These are phyloP conservation scores for Distichodus sexfasciatus DNA, from an alignment of 2,797 vertebrate genomes.

Conservation along the genomic window DNA sequence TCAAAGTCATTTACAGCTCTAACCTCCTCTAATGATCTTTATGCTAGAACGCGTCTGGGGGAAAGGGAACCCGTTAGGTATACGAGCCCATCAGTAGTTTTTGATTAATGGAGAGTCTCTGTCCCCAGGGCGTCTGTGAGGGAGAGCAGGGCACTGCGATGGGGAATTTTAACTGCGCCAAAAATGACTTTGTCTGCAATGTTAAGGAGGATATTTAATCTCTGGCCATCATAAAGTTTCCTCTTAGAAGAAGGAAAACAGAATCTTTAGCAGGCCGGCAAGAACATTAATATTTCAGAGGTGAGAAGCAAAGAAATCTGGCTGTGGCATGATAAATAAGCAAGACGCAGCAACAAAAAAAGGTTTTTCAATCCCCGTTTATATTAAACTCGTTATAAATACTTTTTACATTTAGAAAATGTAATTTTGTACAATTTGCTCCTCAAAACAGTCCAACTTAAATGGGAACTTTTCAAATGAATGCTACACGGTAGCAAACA, in stretches of 20 bases:
- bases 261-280: background rate
- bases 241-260: background rate
- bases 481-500: constrained; percentile 84
- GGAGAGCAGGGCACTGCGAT: constrained; percentile 8
- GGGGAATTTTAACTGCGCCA: constrained; percentile 7
- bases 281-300: too few species aligned
- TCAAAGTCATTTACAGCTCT: constrained; percentile 18
- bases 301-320: too few species aligned
- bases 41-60: constrained; percentile 13
- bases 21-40: constrained; percentile 15
- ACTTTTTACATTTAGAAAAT: constrained; percentile 92
- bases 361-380: constrained; percentile 46
- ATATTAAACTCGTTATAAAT: constrained; percentile 86
- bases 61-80: constrained; percentile 5
- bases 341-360: background rate
- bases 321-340: background rate
- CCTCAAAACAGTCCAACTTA: constrained; percentile 73
- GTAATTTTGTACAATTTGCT: constrained; percentile 68
- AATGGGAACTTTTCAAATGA: constrained; percentile 57
- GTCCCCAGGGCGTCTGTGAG: constrained; percentile 5
- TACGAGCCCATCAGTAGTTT: constrained; percentile 1
- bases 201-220: constrained; percentile 20
- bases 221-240: background rate
- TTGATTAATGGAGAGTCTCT: constrained; percentile 42
- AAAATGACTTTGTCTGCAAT: constrained; percentile 31